Evolutionary conservation across 2,888 invertebrate genomes (phyloP).

Genomic region (Eupithecia subfuscata): DNA sequence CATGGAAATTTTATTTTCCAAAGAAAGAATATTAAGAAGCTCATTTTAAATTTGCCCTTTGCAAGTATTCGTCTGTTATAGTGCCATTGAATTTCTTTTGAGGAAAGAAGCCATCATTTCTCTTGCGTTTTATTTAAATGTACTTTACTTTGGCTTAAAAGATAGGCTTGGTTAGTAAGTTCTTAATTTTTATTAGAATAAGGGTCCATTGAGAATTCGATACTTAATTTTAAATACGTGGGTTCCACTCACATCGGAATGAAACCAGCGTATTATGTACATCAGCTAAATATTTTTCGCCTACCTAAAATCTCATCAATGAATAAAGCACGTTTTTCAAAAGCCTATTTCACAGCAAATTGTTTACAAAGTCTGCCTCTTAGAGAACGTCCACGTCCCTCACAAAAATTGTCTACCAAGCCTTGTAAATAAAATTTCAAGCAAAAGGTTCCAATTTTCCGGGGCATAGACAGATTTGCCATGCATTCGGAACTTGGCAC

Average conservation of each 20-base stretch:
- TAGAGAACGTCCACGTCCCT: slow-evolving; percentile 19
- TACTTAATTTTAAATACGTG: neutral
- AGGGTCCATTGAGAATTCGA: neutral
- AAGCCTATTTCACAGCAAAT: neutral
- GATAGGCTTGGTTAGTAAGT: neutral
- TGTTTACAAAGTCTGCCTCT: slow-evolving; percentile 6
- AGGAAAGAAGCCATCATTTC: neutral
- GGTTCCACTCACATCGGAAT: neutral
- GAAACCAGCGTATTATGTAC: neutral
- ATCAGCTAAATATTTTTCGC: neutral
- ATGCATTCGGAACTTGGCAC: slow-evolving; percentile 63
- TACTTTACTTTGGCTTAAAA: neutral
- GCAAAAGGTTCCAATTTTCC: slow-evolving; percentile 63
- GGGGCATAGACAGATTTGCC: slow-evolving; percentile 60
- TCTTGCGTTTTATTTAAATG: neutral
- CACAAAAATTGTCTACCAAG: slow-evolving; percentile 36
- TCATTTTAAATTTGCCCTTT: slow-evolving; percentile 41
- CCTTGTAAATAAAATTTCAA: slow-evolving; percentile 58
- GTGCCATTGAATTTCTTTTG: slow-evolving; percentile 17
- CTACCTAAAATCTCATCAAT: neutral
- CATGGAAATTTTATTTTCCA: slow-evolving; percentile 67
- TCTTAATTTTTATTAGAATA: neutral
- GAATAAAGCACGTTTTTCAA: neutral
- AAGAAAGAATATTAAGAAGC: slow-evolving; percentile 43
- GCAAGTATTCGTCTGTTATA: slow-evolving; percentile 26